phyloP scores from a whole-genome alignment of 2,888 invertebrate species.

The Trachelus troglodyta region DNA sequence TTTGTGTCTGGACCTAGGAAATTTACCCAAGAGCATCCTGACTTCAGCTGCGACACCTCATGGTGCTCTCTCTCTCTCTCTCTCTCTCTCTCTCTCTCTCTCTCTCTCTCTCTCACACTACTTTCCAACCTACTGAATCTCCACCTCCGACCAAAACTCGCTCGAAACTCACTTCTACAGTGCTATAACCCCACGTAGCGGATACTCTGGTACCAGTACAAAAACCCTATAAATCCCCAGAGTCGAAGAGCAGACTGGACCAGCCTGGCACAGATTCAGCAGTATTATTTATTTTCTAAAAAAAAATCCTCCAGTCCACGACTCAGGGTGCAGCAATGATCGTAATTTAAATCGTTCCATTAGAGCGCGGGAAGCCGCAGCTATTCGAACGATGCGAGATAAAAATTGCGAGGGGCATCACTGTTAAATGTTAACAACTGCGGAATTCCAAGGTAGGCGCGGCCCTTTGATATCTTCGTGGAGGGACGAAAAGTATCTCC shows the following conservation, averaged over 20 bases:
- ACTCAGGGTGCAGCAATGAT: background rate
- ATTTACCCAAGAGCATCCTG: slow-evolving; percentile 35
- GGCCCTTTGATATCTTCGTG: slow-evolving; percentile 35
- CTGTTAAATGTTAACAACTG: slow-evolving; percentile 56
- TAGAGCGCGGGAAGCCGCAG: slow-evolving; percentile 20
- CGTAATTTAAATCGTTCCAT: slow-evolving; percentile 37
- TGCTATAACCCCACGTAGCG: background rate
- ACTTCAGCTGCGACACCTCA: slow-evolving; percentile 20
- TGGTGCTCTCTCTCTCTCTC: slow-evolving; percentile 27
- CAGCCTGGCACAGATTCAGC: background rate
- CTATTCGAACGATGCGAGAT: slow-evolving; percentile 30
- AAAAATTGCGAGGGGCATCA: slow-evolving; percentile 44
- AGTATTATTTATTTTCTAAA: background rate
- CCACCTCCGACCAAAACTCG: slow-evolving; percentile 4
- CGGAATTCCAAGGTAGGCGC: slow-evolving; percentile 48
- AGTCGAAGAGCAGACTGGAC: background rate
- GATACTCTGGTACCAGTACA: background rate
- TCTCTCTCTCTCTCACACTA: slow-evolving; percentile 26
- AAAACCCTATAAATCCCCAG: background rate
- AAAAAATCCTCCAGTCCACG: background rate
- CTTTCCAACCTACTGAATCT: slow-evolving; percentile 38
- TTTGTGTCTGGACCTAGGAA: slow-evolving; percentile 19
- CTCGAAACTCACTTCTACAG: background rate
- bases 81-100: slow-evolving; percentile 18
- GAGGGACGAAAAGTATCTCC: slow-evolving; percentile 19